Conservation (phyloP, 2,888 invertebrate species). For the Sisyra nigra region DNA sequence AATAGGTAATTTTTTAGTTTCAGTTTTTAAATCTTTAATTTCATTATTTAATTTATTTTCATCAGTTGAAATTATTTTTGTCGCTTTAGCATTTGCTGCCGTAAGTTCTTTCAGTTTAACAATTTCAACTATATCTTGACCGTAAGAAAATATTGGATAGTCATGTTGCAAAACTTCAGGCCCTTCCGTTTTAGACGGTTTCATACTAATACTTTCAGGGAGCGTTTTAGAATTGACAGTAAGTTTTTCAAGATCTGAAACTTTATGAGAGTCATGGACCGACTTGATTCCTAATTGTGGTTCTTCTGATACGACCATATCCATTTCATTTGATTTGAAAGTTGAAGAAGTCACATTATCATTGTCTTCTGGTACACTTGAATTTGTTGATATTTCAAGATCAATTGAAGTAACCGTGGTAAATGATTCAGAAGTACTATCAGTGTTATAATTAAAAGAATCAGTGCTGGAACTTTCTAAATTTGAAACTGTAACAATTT, state of each 20-base stretch:
- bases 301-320: background rate
- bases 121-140: slow-evolving; percentile 30
- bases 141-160: slow-evolving; percentile 22
- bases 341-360: no score
- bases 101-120: slow-evolving; percentile 23
- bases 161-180: slow-evolving; percentile 19
- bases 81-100: slow-evolving; percentile 12
- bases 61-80: slow-evolving; percentile 13
- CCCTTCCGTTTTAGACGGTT: slow-evolving; percentile 15
- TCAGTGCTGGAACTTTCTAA: background rate
- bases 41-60: slow-evolving; percentile 13
- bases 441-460: no score
- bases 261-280: slow-evolving; percentile 8
- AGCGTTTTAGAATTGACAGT: slow-evolving; percentile 5
- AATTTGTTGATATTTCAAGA: no score
- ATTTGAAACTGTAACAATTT: background rate
- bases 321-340: background rate
- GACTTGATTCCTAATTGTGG: slow-evolving; percentile 7
- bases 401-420: no score
- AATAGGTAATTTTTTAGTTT: background rate
- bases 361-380: no score
- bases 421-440: no score
- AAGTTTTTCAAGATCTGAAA: slow-evolving; percentile 6
- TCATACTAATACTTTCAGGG: slow-evolving; percentile 15
- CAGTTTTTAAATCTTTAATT: slow-evolving; percentile 7